These are phyloP conservation scores for Gymnoscopelus braueri DNA, from an alignment of 2,797 vertebrate genomes.

Conservation along the genomic window DNA sequence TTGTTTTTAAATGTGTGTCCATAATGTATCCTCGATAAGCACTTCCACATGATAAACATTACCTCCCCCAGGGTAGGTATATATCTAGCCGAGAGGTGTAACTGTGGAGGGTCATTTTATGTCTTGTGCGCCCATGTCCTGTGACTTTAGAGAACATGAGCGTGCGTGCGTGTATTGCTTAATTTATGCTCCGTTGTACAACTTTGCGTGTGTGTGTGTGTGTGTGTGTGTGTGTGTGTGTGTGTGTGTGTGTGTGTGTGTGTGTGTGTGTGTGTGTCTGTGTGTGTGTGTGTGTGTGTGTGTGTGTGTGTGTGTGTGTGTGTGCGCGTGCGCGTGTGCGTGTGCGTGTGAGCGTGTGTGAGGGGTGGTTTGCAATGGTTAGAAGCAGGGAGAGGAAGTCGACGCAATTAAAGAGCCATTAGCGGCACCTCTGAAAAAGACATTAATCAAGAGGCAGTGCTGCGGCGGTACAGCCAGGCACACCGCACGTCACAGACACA, in stretches of 20 bases:
- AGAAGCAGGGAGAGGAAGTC: conserved; percentile 66
- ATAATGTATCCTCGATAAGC: conserved; percentile 15
- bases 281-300: no score
- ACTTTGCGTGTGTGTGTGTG: no score
- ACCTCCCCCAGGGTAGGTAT: conserved; percentile 31
- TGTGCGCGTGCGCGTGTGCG: no score
- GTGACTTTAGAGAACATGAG: conserved; percentile 26
- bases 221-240: no score
- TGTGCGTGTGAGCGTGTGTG: background rate
- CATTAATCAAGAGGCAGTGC: conserved; percentile 76
- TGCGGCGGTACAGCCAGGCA: conserved; percentile 54
- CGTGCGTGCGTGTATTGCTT: background rate
- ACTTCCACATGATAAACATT: conserved; percentile 43
- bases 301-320: no score
- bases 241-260: no score
- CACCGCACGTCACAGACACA: conserved; percentile 56
- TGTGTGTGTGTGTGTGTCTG: no score
- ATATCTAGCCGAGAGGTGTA: conserved; percentile 20
- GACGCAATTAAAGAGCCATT: conserved; percentile 82
- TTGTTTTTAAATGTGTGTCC: background rate
- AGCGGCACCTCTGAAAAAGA: conserved; percentile 75
- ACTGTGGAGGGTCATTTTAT: conserved; percentile 16
- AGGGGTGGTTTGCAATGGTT: background rate
- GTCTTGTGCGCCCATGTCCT: conserved; percentile 30
- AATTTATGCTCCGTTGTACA: no score